A percentile compares a stretch with the other conserved stretches of the same genome.
phyloP scores from a whole-genome alignment of 2,888 invertebrate species.

The Cerastoderma edule region DNA sequence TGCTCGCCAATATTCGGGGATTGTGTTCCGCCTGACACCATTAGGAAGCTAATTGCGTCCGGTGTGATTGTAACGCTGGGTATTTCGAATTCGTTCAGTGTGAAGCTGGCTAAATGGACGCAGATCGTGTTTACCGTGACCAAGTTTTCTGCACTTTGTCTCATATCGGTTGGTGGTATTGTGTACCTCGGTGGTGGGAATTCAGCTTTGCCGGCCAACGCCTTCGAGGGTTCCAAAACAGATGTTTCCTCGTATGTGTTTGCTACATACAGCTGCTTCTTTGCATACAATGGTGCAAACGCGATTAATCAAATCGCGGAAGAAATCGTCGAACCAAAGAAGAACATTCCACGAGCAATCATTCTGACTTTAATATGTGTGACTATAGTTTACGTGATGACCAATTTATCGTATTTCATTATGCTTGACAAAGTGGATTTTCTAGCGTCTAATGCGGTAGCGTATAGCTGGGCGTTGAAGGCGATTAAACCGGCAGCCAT shows the following conservation, averaged over 20 bases:
- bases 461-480: constrained; percentile 44
- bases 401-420: constrained; percentile 51
- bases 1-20: constrained; percentile 67
- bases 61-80: constrained; percentile 88
- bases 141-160: constrained; percentile 86
- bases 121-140: constrained; percentile 97
- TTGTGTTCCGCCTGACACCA: constrained; percentile 59
- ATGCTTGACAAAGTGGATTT: constrained; percentile 47
- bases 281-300: constrained; percentile 65
- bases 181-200: constrained; percentile 40
- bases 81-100: constrained; percentile 97
- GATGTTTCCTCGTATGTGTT: constrained; percentile 43
- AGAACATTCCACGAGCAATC: constrained; percentile 52
- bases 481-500: constrained; percentile 46
- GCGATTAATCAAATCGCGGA: constrained; percentile 52
- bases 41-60: constrained; percentile 57
- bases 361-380: constrained; percentile 43
- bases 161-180: constrained; percentile 51
- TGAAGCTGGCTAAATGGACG: constrained; percentile 95
- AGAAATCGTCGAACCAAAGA: constrained; percentile 46
- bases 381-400: constrained; percentile 40
- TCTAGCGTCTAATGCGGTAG: constrained; percentile 44
- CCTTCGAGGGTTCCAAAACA: constrained; percentile 51
- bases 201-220: constrained; percentile 31
- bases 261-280: constrained; percentile 57